A percentile compares a stretch with the other conserved stretches of the same genome.
Evolutionary conservation across 2,113 vertebrate genomes (phyloP).

Genomic region (Chionodraco myersi): DNA sequence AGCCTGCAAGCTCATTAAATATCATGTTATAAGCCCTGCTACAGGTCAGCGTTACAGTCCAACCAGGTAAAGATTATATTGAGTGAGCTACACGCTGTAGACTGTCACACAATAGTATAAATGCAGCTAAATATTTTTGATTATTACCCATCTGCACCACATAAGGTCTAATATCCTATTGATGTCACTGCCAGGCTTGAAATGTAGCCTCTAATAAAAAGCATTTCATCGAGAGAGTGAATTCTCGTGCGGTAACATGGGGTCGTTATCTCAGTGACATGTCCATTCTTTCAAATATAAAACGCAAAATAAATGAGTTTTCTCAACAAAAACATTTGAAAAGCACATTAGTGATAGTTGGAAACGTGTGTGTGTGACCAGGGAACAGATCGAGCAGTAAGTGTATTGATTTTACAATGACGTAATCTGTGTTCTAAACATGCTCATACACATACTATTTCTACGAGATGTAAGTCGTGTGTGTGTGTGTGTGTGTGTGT

Average conservation of each 20-base stretch:
- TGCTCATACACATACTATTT: background rate
- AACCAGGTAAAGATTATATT: slow-evolving; percentile 14
- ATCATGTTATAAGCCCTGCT: slow-evolving; percentile 1
- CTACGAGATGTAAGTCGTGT: background rate
- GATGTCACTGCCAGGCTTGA: slow-evolving; percentile 38
- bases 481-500: too few species aligned
- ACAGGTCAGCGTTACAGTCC: slow-evolving; percentile 23
- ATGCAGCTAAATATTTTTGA: slow-evolving; percentile 48
- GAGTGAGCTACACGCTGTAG: background rate
- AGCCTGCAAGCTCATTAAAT: slow-evolving; percentile 21
- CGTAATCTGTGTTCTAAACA: background rate
- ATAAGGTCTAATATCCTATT: slow-evolving; percentile 54
- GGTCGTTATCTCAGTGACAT: slow-evolving; percentile 2
- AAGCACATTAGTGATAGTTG: background rate
- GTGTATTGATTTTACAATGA: slow-evolving; percentile 17
- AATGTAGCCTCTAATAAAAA: slow-evolving; percentile 38
- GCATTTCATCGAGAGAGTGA: background rate
- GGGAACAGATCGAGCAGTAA: background rate
- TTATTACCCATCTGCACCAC: slow-evolving; percentile 23
- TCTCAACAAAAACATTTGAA: background rate
- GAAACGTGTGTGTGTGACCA: background rate
- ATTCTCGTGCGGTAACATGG: background rate
- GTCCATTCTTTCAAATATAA: slow-evolving; percentile 11
- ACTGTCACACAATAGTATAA: slow-evolving; percentile 11
- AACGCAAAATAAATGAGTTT: slow-evolving; percentile 3